phyloP scores from a whole-genome alignment of 1,140 invertebrate genomes.

The Pseudomyrmex sp. region DNA sequence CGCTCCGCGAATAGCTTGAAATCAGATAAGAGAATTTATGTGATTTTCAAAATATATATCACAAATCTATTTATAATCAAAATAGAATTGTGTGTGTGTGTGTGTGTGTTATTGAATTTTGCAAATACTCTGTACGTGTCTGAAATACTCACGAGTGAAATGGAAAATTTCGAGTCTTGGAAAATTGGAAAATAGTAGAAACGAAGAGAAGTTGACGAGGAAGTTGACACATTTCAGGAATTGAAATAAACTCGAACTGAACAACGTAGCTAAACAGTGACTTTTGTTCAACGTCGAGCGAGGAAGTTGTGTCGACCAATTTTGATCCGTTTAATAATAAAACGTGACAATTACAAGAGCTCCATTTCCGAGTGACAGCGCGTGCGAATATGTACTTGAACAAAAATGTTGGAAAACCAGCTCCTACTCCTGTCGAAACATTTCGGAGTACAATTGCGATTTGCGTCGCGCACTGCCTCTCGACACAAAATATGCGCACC shows the following conservation, averaged over 20 bases:
- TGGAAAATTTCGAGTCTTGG: background rate
- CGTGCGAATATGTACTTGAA: conserved; percentile 34
- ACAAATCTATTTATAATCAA: too few species aligned
- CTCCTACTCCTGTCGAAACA: conserved; percentile 16
- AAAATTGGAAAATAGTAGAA: background rate
- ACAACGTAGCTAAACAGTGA: background rate
- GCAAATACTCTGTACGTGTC: too few species aligned
- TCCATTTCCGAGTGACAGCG: conserved; percentile 31
- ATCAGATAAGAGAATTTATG: background rate
- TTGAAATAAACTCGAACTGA: conserved; percentile 12
- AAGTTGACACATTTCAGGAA: conserved; percentile 29
- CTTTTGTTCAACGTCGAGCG: conserved; percentile 33
- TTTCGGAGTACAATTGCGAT: conserved; percentile 50
- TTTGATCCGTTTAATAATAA: conserved; percentile 52
- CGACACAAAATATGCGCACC: conserved; percentile 66
- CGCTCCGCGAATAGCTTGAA: background rate
- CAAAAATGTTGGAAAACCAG: conserved; percentile 46
- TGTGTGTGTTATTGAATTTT: background rate
- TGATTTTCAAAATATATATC: background rate
- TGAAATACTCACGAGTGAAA: background rate
- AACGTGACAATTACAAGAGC: conserved; percentile 51
- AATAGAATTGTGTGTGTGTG: too few species aligned
- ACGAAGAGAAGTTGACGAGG: background rate
- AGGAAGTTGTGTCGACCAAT: conserved; percentile 33
- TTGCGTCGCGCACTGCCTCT: conserved; percentile 47